Base-by-base conservation (phyloP, 1,140 invertebrate species). In the Musca domestica region DNA sequence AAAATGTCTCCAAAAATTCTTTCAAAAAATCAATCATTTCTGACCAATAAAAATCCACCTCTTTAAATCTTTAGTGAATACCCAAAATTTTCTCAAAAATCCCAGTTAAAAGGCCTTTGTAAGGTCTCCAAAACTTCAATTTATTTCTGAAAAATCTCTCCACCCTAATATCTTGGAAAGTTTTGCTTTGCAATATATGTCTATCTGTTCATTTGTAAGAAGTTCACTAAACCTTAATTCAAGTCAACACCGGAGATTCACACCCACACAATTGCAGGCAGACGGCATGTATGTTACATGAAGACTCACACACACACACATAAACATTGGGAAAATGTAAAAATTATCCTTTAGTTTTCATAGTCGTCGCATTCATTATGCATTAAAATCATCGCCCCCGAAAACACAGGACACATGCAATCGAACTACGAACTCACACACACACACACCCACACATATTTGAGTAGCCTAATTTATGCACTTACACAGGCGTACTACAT, bases 211-310 rank as follows among this genome's bases (percentile, higher is more conserved):
- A 9, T 5, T 41, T 12, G 34, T 41, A 41, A 41, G 56, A 41
- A 61, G 56, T 61, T 61, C 56, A 61, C 56, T 61, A 61, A 61
- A 61, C 56, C 56, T 61, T 61, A 61, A 61, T 61, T 61, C 56
- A 61, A 41, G 34, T 41, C 34, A 41, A 41, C 34, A 41, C 34
- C 12, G 17, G 34, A 61, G 10, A 56, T 30, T 12, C 15, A 34
- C 27, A 61, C 56, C 30, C 56, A n/a, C 27, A 30, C 54, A 19
- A 20, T 51, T 19, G 20, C 17, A 51, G 34, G 12, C 34, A 41
- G 34, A 41, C 34, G 34, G 12, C 34, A 41, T 41, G 34, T 41
- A 12, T 41, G 34, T 30, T 52, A 58, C 10, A 20, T 27, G 27
- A 19, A 51, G n/a, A 30, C 9, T 30, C 19, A 19, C 9, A 41